A percentile compares a stretch with the other conserved stretches of the same genome.
Evolutionary conservation across 2,113 vertebrate species (phyloP).

Genomic region (Ploceus nigricollis): DNA sequence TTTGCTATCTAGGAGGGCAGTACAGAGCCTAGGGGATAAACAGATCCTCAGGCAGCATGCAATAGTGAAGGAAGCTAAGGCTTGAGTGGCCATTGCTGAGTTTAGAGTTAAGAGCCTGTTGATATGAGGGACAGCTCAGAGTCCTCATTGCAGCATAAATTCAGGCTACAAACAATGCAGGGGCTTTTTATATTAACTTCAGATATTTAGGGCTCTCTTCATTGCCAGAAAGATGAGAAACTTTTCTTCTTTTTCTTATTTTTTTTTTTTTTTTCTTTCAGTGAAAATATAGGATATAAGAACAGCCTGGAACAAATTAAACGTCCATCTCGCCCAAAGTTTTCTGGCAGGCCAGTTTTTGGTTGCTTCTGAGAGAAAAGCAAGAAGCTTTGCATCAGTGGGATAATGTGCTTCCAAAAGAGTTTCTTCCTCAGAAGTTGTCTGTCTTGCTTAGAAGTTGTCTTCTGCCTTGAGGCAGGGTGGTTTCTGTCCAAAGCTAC

Average conservation of each 20-base stretch:
- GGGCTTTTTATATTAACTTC: neutral
- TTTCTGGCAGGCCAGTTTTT: neutral
- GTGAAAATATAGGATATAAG: slow-evolving; percentile 11
- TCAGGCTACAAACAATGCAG: neutral
- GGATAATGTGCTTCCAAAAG: slow-evolving; percentile 4
- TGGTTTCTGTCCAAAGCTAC: slow-evolving; percentile 40
- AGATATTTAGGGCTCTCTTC: neutral
- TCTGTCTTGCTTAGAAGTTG: slow-evolving; percentile 28
- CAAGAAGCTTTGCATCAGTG: slow-evolving; percentile 14
- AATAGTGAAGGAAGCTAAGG: neutral
- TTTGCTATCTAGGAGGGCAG: neutral
- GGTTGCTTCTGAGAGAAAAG: neutral
- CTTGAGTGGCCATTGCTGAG: neutral
- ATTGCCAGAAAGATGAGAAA: neutral
- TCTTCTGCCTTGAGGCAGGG: slow-evolving; percentile 35
- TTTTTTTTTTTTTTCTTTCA: neutral
- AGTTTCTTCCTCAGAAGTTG: slow-evolving; percentile 24
- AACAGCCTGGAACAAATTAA: slow-evolving; percentile 18
- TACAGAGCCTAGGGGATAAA: neutral
- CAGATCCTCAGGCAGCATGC: neutral
- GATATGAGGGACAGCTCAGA: neutral
- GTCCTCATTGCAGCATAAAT: neutral
- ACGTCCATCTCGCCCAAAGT: neutral
- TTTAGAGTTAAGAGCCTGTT: neutral
- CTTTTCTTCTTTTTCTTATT: neutral